phyloP scores from a whole-genome alignment of 2,888 invertebrate genomes.

The Lasioglossum pauxillum region DNA sequence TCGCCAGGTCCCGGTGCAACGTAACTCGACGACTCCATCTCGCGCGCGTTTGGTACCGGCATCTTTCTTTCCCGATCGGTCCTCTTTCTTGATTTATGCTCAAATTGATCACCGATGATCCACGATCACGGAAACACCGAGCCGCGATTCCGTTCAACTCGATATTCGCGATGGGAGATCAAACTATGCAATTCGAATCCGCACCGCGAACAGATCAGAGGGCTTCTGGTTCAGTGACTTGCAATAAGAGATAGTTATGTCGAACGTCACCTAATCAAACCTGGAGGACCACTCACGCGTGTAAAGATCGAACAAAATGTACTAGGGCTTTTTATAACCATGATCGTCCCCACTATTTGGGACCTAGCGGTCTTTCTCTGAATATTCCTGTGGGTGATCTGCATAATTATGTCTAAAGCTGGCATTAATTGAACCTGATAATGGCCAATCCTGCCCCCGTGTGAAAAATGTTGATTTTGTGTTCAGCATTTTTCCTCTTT shows the following conservation, averaged over 20 bases:
- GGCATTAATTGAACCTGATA: no score
- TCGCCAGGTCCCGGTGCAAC: constrained; percentile 51
- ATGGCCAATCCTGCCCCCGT: background rate
- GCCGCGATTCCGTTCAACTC: background rate
- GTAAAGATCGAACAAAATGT: background rate
- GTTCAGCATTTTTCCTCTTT: no score
- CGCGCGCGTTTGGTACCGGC: background rate
- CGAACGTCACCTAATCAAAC: background rate
- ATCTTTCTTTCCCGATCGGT: background rate
- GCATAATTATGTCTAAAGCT: constrained; percentile 18
- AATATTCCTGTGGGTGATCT: constrained; percentile 36
- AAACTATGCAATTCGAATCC: background rate
- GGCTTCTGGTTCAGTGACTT: background rate
- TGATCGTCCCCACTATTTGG: constrained; percentile 7
- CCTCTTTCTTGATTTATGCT: background rate
- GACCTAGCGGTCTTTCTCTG: background rate
- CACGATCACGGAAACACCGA: background rate
- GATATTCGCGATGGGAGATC: background rate
- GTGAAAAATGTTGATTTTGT: no score
- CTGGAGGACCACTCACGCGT: background rate
- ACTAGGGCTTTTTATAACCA: constrained; percentile 62
- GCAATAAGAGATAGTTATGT: background rate
- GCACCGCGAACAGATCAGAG: background rate
- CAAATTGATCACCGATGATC: background rate
- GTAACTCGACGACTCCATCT: background rate